A percentile compares a stretch with the other conserved stretches of the same genome.
Evolutionary conservation across 2,797 vertebrate genomes (phyloP).

Genomic region (Gadopsis marmoratus): DNA sequence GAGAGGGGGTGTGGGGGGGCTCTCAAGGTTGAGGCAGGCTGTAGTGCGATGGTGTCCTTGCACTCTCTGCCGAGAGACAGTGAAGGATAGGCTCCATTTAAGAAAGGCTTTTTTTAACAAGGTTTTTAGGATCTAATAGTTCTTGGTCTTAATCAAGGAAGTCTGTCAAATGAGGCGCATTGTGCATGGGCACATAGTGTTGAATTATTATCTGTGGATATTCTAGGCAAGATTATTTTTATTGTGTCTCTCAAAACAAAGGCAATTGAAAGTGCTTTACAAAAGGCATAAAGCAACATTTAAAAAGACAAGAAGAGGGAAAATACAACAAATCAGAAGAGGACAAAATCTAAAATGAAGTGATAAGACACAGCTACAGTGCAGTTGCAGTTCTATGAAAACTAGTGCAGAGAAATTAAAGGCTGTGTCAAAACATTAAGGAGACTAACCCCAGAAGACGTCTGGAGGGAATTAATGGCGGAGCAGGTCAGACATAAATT

Average conservation of each 20-base stretch:
- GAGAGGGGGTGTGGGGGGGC: conserved; percentile 21
- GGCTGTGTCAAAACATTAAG: conserved; percentile 6
- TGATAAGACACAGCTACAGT: background rate
- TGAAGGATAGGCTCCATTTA: conserved; percentile 37
- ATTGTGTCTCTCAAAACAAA: background rate
- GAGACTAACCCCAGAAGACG: conserved; percentile 9
- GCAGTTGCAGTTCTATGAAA: background rate
- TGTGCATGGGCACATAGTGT: conserved; percentile 44
- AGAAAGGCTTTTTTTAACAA: conserved; percentile 47
- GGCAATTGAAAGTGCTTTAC: background rate
- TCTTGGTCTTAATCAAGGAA: conserved; percentile 36
- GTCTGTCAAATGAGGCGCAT: conserved; percentile 14
- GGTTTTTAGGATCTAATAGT: conserved; percentile 54
- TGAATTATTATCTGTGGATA: conserved; percentile 22
- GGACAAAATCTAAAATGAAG: background rate
- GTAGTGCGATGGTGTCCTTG: conserved; percentile 71
- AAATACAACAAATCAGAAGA: background rate
- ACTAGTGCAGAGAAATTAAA: conserved; percentile 25
- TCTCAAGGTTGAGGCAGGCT: conserved; percentile 74
- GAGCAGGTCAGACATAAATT: conserved; percentile 13
- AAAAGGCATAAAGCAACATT: background rate
- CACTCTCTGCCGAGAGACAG: conserved; percentile 57
- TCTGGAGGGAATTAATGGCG: conserved; percentile 4
- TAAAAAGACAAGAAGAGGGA: background rate
- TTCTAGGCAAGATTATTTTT: background rate